Evolutionary conservation across 2,888 invertebrate genomes (phyloP).

Genomic region (Atethmia centrago): DNA sequence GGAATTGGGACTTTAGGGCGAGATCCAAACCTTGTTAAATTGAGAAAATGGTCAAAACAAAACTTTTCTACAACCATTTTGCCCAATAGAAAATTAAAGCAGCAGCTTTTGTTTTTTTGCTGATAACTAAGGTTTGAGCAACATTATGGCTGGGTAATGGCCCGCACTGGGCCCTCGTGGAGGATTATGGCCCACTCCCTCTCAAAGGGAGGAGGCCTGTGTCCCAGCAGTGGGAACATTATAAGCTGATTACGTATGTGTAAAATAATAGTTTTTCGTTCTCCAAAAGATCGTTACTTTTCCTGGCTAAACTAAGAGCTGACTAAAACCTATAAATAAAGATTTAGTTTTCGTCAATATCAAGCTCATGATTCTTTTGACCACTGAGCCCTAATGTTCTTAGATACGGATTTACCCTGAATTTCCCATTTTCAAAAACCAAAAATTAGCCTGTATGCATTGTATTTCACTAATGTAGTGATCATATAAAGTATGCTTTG

Average conservation of each 20-base stretch:
- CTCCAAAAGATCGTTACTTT: not conserved
- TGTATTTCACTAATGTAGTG: slow-evolving; percentile 10
- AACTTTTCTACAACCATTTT: too few relatives aligned
- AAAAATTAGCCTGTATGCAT: slow-evolving; percentile 7
- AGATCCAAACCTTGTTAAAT: not conserved
- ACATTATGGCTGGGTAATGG: not conserved
- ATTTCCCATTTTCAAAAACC: not conserved
- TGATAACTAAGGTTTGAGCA: not conserved
- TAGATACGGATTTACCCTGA: not conserved
- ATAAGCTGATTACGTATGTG: not conserved
- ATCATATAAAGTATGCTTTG: slow-evolving; percentile 13
- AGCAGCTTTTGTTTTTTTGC: not conserved
- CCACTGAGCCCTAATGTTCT: not conserved
- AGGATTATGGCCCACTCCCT: too few relatives aligned
- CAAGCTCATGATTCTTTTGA: not conserved
- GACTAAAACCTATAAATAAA: not conserved
- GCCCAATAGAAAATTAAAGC: not conserved
- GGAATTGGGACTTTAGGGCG: not conserved
- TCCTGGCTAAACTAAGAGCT: not conserved
- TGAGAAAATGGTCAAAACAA: not conserved
- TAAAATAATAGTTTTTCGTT: not conserved
- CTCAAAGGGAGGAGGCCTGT: too few relatives aligned
- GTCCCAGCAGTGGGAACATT: too few relatives aligned
- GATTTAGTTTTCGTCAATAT: slow-evolving; percentile 9
- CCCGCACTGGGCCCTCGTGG: too few relatives aligned